Base-by-base conservation (phyloP, 2,113 vertebrate species). In the Monopterus albus region DNA sequence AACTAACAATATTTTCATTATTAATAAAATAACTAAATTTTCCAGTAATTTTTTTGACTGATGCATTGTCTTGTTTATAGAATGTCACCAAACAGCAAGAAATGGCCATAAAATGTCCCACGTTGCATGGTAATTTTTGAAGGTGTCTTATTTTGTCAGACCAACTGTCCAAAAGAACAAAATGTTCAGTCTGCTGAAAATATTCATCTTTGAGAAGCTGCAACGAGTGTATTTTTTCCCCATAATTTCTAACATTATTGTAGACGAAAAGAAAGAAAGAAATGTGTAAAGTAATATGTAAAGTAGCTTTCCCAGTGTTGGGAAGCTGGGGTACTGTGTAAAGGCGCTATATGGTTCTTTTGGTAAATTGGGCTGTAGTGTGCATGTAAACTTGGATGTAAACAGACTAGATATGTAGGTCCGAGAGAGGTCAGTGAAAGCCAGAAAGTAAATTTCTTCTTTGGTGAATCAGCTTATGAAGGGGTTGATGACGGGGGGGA, bases 351-450 rank as follows among this genome's bases (percentile, higher is more conserved):
- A 13, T 50, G 40, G 35, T 56, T 21, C 10, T 49, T 35, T 5
- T 23, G 17, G 49, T 66, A 17, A 60, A 33, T 13, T 1, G 13
- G 26, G n/a, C 49, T 20, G 28, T 20, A 18, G 51, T 33, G n/a
- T 45, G 7, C n/a, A 42, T 70, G 29, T 73, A 43, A 65, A 62
- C 58, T 42, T 9, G 14, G 14, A 68, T 43, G 25, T 56, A 72
- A 50, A 69, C 46, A 63, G 33, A 17, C 8, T 60, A 15, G 14
- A 17, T 46, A 11, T 21, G 13, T 29, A 31, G 11, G 4, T 58
- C 43, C 23, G 1, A 31, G 29, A 31, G 29, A 31, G 29, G 29
- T 39, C 29, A 73, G 55, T 20, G 36, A 28, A 31, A 64, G 31
- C 36, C 11, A 17, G 45, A 33, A 3, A n/a, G 15, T 64, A 38